These are phyloP conservation scores for Pedicia rivosa DNA, from an alignment of 2,888 invertebrate species.

Conservation along the genomic window DNA sequence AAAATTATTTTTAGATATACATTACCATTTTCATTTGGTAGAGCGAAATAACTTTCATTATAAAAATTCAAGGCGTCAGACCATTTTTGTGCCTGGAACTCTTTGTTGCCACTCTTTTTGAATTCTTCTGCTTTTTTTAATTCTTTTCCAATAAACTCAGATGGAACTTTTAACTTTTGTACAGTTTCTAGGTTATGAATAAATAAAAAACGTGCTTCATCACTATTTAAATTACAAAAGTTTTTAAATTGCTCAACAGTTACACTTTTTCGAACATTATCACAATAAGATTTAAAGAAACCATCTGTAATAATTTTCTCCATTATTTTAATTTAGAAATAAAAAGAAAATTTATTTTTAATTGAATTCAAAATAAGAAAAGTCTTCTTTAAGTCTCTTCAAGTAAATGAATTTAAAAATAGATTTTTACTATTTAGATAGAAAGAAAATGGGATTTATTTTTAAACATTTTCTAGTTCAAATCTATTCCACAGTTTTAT, in stretches of 20 bases:
- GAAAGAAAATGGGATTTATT: too few relatives aligned
- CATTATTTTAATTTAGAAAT: too few relatives aligned
- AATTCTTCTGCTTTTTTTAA: conserved; percentile 39
- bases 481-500: too few relatives aligned
- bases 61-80: conserved; percentile 50
- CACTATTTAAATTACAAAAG: conserved; percentile 43
- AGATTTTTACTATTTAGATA: too few relatives aligned
- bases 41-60: conserved; percentile 46
- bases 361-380: too few relatives aligned
- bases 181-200: conserved; percentile 35
- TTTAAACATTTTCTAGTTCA: too few relatives aligned
- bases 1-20: conserved; percentile 16
- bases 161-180: conserved; percentile 29
- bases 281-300: conserved; percentile 4
- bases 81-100: conserved; percentile 56
- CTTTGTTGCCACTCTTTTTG: conserved; percentile 56
- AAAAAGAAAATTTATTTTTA: too few relatives aligned
- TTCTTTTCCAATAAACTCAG: conserved; percentile 34
- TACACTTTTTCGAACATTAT: conserved; percentile 1
- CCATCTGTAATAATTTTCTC: not conserved
- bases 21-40: conserved; percentile 53
- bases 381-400: too few relatives aligned
- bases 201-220: conserved; percentile 48
- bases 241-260: conserved; percentile 33
- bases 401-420: too few relatives aligned